Evolutionary conservation across 2,888 invertebrate species (phyloP).

Genomic region (Theretra japonica): DNA sequence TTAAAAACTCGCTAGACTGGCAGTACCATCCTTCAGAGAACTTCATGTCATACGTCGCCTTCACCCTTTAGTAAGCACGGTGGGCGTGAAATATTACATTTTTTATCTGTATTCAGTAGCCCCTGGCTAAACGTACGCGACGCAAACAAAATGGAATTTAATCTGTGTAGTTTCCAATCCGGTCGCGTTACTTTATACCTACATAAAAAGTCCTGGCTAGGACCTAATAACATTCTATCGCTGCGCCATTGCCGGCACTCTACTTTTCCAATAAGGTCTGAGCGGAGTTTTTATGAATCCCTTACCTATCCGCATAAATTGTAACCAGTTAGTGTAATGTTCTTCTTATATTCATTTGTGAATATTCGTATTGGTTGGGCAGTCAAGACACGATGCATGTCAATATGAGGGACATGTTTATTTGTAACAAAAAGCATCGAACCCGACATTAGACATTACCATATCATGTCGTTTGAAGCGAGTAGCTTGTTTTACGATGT

Average conservation of each 20-base stretch:
- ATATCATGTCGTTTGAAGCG: not conserved
- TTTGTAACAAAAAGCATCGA: not conserved
- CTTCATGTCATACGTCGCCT: not conserved
- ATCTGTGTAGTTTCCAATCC: conserved; percentile 19
- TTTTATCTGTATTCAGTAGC: conserved; percentile 6
- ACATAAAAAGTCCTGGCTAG: conserved; percentile 10
- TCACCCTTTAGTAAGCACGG: not conserved
- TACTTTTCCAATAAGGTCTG: conserved; percentile 21
- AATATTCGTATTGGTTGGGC: not conserved
- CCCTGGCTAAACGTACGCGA: not conserved
- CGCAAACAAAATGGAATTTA: conserved; percentile 7
- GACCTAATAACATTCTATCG: conserved; percentile 17
- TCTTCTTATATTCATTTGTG: not conserved
- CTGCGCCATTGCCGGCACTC: conserved; percentile 12
- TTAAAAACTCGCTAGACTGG: not conserved
- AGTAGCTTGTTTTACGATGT: conserved; percentile 8
- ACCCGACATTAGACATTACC: not conserved
- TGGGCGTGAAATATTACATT: not conserved
- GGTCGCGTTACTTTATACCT: conserved; percentile 8
- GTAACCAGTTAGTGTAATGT: not conserved
- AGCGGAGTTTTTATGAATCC: conserved; percentile 14
- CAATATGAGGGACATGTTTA: not conserved
- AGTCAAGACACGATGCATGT: not conserved
- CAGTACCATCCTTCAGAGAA: not conserved
- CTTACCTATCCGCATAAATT: not conserved